These are phyloP conservation scores for Silurus aristotelis DNA, from an alignment of 2,797 vertebrate species.

Conservation along the genomic window DNA sequence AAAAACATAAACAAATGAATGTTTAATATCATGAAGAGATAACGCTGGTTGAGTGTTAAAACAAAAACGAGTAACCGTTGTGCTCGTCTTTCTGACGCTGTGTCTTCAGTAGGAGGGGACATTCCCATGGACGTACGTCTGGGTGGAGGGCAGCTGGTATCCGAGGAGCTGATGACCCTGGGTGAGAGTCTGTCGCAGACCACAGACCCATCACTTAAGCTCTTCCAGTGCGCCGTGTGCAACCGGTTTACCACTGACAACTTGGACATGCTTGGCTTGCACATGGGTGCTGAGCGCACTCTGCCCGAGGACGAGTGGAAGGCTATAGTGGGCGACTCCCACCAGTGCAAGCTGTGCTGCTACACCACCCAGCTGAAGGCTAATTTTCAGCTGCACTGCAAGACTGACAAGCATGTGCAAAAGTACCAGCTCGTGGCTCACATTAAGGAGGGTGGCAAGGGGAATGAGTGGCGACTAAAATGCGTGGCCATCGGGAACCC, in stretches of 20 bases:
- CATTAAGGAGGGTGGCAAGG: slow-evolving; percentile 98
- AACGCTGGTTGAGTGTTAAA: not conserved
- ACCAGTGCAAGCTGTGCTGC: slow-evolving; percentile 97
- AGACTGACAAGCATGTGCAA: slow-evolving; percentile 98
- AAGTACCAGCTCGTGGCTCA: slow-evolving; percentile 99
- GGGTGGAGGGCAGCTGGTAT: slow-evolving; percentile 93
- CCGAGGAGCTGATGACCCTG: slow-evolving; percentile 97
- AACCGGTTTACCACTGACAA: slow-evolving; percentile 99
- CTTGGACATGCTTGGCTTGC: slow-evolving; percentile 94
- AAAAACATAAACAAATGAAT: not conserved
- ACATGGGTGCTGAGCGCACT: slow-evolving; percentile 93
- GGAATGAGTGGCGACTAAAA: slow-evolving; percentile 97
- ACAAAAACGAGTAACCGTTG: not conserved
- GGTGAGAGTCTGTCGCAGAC: slow-evolving; percentile 97
- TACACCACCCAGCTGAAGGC: slow-evolving; percentile 99
- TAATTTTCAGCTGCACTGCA: slow-evolving; percentile 99
- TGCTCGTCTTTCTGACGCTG: slow-evolving; percentile 1
- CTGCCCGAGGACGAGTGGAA: slow-evolving; percentile 98
- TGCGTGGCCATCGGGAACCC: slow-evolving; percentile 98
- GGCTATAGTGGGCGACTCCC: slow-evolving; percentile 92
- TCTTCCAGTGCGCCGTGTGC: slow-evolving; percentile 98
- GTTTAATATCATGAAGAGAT: not conserved
- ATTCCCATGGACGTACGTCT: slow-evolving; percentile 94
- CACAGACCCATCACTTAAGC: slow-evolving; percentile 95
- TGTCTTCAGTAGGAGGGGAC: slow-evolving; percentile 86